Evolutionary conservation across 2,113 vertebrate species (phyloP), one percentile per base, ranked within the genome.

Genomic region (Epinephelus moara): DNA sequence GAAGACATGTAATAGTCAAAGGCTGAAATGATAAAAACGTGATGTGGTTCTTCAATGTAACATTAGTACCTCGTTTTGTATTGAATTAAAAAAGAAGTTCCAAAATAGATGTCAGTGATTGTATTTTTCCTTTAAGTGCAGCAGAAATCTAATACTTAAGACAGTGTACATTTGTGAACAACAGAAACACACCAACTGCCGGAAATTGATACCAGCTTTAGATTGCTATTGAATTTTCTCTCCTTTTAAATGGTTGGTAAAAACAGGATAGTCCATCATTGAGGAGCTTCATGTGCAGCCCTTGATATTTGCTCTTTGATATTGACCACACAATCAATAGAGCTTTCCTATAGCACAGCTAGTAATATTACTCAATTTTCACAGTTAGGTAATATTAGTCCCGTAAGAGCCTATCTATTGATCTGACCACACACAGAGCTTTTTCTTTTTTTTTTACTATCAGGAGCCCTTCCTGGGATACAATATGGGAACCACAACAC

Each of bases 291-390:
- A 84, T 90, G 83, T 69, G 82, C 52, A 76, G 57, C 60, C 72
- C 82, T 78, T 90, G 87, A 90, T 91, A 92, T 91, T 90, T 91
- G 72, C 83, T 90, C 87, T 91, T 91, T 90, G 79, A 90, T 88
- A 93, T 88, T 94, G 92, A 93, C 90, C 89, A 86, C 85, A 84
- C 63, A 90, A 93, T 94, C 94, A 86, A 94, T 94, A 92, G 70
- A 87, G 85, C 85, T 88, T 92, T 90, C 85, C 87, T 90, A 86
- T 90, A 80, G 87, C 81, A 69, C 67, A 73, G 84, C 70, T 76
- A 52, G 84, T 92, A 93, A 95, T 94, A 95, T 94, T 93, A 90
- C 92, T 94, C 60, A 78, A 87, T 93, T 94, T 95, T 92, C 68
- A 67, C 90, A 91, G 90, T 91, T 93, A 87, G 89, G 90, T 90